phyloP scores from a whole-genome alignment of 2,113 vertebrate genomes.

The human (Homo sapiens) region DNA sequence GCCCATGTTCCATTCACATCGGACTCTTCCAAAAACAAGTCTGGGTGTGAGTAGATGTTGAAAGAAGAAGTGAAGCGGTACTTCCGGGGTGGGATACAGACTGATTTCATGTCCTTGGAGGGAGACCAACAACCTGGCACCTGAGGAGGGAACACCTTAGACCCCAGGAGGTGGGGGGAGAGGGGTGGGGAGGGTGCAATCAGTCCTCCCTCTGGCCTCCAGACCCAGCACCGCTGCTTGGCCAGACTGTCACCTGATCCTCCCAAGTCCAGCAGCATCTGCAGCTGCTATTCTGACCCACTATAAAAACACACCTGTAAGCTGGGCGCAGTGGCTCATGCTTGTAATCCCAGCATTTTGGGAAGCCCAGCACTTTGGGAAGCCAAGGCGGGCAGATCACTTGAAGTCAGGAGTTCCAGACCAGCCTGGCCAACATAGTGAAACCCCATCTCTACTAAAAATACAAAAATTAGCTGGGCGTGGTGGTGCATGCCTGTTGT shows the following conservation, averaged over 20 bases:
- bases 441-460: too few species aligned
- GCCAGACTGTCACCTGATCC: too few species aligned
- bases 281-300: background rate
- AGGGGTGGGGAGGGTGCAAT: background rate
- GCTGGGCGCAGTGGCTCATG: too few species aligned
- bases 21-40: background rate
- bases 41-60: background rate
- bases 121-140: background rate
- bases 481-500: too few species aligned
- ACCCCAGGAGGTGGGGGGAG: background rate
- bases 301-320: background rate
- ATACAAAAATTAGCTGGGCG: too few species aligned
- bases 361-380: too few species aligned
- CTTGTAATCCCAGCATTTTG: too few species aligned
- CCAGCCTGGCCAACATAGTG: too few species aligned
- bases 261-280: background rate
- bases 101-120: background rate
- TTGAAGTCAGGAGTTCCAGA: too few species aligned
- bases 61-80: background rate
- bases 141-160: background rate
- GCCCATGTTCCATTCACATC: background rate
- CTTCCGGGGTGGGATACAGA: background rate
- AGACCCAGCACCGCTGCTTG: background rate
- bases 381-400: too few species aligned
- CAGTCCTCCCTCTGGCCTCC: background rate